Conservation (phyloP, 2,113 vertebrate species). For the Pleuronectes platessa region DNA sequence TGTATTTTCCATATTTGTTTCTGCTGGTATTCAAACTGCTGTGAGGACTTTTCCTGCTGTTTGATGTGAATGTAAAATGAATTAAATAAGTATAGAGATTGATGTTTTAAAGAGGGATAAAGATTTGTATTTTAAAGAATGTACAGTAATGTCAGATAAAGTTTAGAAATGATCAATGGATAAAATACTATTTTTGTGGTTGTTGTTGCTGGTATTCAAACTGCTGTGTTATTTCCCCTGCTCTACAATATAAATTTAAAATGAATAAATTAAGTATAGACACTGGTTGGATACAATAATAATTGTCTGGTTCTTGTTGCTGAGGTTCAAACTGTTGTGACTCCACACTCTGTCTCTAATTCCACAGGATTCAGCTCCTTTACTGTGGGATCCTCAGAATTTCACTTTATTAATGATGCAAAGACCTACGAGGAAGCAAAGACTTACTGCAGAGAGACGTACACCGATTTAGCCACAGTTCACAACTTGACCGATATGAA, state of each 20-base stretch:
- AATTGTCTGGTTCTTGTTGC: not conserved
- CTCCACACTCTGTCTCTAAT: not conserved
- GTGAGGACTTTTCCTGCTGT: not conserved
- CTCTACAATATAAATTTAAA: not conserved
- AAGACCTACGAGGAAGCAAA: slow-evolving; percentile 63
- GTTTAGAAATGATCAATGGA: not conserved
- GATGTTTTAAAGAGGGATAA: not conserved
- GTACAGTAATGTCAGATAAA: not conserved
- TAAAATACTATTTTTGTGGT: not conserved
- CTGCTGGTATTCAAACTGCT: not conserved
- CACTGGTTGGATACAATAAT: not conserved
- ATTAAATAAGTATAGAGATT: too few relatives aligned
- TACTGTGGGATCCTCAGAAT: slow-evolving; percentile 47
- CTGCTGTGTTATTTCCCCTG: not conserved
- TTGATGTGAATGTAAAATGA: too few relatives aligned
- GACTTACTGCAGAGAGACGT: slow-evolving; percentile 54
- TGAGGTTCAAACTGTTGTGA: not conserved
- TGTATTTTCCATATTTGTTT: not conserved
- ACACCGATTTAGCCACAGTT: slow-evolving; percentile 69
- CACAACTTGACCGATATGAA: slow-evolving; percentile 53
- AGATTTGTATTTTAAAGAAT: not conserved
- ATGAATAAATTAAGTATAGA: not conserved
- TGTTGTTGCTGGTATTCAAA: slow-evolving; percentile 6
- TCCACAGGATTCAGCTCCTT: slow-evolving; percentile 55
- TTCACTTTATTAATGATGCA: slow-evolving; percentile 34